A percentile compares a stretch with the other conserved stretches of the same genome.
Conservation (phyloP, 92 coral and sea anemone genomes). For the Muricea muricata region DNA sequence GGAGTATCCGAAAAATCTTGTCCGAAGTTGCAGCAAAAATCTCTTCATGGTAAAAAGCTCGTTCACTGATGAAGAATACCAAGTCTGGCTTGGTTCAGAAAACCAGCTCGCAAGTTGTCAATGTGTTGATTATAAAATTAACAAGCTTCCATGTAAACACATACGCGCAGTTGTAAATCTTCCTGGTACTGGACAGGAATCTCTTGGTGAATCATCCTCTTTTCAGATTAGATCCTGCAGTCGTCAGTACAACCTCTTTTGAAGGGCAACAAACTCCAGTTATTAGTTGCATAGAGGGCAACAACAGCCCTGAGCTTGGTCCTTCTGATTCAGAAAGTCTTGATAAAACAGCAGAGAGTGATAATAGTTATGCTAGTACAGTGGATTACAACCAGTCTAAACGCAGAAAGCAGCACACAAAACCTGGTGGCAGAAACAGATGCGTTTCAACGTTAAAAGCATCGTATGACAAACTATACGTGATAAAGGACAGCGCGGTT, state of each 20-base stretch:
- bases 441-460: not conserved
- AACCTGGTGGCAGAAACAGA: not conserved
- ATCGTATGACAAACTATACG: not conserved
- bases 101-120: conserved; percentile 16
- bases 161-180: conserved; percentile 23
- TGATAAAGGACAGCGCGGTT: not conserved
- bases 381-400: not conserved
- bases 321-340: too few species aligned
- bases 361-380: not conserved
- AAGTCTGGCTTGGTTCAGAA: not conserved
- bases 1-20: not conserved
- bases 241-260: not conserved
- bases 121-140: conserved; percentile 12
- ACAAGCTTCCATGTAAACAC: conserved; percentile 31
- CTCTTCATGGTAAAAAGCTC: not conserved
- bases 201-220: conserved; percentile 15
- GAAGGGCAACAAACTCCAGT: too few species aligned
- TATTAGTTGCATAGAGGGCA: not conserved
- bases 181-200: conserved; percentile 29
- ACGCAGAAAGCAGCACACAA: not conserved
- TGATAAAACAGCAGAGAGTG: not conserved
- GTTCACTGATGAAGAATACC: not conserved
- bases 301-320: not conserved
- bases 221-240: conserved; percentile 18
- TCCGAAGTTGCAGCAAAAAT: not conserved